Conservation (phyloP, 2,797 vertebrate species). For the Rallus crepitans region DNA sequence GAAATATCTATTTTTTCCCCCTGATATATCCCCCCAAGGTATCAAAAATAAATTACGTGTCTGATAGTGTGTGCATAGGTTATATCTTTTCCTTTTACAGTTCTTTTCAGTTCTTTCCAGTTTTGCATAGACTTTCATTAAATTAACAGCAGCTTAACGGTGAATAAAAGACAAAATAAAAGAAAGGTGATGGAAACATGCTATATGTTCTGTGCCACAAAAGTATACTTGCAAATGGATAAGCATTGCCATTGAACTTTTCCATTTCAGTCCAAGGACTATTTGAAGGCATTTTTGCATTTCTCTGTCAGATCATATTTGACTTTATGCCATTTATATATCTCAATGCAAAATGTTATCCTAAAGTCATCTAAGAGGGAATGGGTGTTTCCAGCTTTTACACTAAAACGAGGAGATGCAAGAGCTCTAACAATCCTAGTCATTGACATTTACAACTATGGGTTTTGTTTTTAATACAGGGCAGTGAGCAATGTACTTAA, state of each 20-base stretch:
- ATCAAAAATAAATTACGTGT: background rate
- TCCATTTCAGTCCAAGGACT: conserved; percentile 49
- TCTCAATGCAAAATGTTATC: conserved; percentile 78
- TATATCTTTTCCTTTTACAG: background rate
- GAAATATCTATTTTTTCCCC: background rate
- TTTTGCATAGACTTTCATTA: background rate
- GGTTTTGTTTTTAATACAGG: conserved; percentile 83
- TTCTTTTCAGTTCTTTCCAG: background rate
- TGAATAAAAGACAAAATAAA: background rate
- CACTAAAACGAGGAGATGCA: conserved; percentile 69
- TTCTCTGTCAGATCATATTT: conserved; percentile 73
- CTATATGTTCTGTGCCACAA: background rate
- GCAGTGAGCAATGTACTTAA: conserved; percentile 82
- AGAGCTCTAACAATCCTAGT: conserved; percentile 76
- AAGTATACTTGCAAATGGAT: conserved; percentile 35
- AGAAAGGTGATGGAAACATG: background rate
- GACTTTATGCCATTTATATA: conserved; percentile 79
- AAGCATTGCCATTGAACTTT: conserved; percentile 60
- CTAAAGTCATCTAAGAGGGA: conserved; percentile 76
- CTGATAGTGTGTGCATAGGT: background rate
- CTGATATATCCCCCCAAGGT: background rate
- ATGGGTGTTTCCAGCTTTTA: conserved; percentile 78
- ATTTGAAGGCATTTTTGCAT: conserved; percentile 67
- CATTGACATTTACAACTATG: conserved; percentile 84
- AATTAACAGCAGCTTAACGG: background rate